Evolutionary conservation across 2,113 vertebrate genomes (phyloP), one percentile per base, ranked within the genome.

Genomic region (Emydocephalus ijimae): DNA sequence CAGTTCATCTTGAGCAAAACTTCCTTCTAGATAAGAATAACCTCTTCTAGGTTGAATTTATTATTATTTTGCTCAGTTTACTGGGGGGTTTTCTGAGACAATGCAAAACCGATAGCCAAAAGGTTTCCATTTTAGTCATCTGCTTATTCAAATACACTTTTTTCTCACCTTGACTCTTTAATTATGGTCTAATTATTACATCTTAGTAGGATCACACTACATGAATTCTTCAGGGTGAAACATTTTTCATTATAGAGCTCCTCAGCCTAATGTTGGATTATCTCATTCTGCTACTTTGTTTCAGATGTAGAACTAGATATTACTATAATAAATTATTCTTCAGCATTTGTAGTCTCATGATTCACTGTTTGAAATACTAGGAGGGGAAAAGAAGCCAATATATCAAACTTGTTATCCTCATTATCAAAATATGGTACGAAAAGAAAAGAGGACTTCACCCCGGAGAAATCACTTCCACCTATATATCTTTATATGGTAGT

Each of bases 401-500:
- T 89, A 95, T 97, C 92, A 96, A 95, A 48, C 59, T 92, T 95
- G 94, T 95, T 95, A 92, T 26, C 89, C 45, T 93, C 56, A 93
- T 95, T 95, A 95, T 93, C 54, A 94, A 57, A 96, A 92, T 95
- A 93, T 57, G 52, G 81, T 92, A 87, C 95, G 94, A 95, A 88
- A 10, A n/a, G 4, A 92, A 95, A 96, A 74, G 89, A 95, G 69
- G 94, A 96, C 93, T 96, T 96, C 89, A 96, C 91, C 85, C 92
- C 89, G 89, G 59, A 96, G 88, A 97, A 96, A 97, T 96, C 91
- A 94, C 50, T 95, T 69, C 90, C 93, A 94, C 92, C 91, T 96
- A 94, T 81, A 43, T 91, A 95, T 10, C 93, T 85, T 89, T 94
- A 85, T 18, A n/a, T 7, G 87, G 93, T 93, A 92, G 90, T 93